Percentiles rank a stretch among this genome's conserved stretches.
Conservation (phyloP, 30 jellyfish, hydroid and myxozoan species). For the Aurelia aurita complex sp. Pacific region DNA sequence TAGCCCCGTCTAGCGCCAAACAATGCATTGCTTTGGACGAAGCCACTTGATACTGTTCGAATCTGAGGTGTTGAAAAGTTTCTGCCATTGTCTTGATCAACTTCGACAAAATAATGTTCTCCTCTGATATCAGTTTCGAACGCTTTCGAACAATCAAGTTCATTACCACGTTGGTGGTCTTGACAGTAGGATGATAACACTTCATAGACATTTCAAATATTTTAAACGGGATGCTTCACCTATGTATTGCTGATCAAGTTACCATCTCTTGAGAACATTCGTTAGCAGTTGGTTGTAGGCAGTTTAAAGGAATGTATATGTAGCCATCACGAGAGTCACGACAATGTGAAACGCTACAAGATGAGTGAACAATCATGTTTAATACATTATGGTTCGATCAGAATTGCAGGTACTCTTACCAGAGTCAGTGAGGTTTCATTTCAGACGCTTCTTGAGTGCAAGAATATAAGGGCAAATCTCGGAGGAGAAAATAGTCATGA, state of each 20-base stretch:
- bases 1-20: no score
- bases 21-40: no score
- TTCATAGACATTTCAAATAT: not conserved
- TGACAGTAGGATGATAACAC: not conserved
- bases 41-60: constrained; percentile 2
- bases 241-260: no score
- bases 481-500: constrained; percentile 56
- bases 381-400: no score
- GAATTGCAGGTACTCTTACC: constrained; percentile 14
- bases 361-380: no score
- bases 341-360: no score
- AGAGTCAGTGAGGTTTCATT: constrained; percentile 15
- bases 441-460: constrained; percentile 36
- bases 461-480: constrained; percentile 40
- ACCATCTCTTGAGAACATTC: no score
- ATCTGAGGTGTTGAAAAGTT: not conserved
- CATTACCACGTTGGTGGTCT: not conserved
- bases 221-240: no score
- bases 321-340: not conserved
- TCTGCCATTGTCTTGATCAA: not conserved
- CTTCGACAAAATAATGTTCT: not conserved
- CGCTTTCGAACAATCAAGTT: not conserved
- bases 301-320: not conserved
- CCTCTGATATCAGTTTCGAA: not conserved
- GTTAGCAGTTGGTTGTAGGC: constrained; percentile 7